Conservation (phyloP, 2,797 vertebrate species). For the Rallus crepitans region DNA sequence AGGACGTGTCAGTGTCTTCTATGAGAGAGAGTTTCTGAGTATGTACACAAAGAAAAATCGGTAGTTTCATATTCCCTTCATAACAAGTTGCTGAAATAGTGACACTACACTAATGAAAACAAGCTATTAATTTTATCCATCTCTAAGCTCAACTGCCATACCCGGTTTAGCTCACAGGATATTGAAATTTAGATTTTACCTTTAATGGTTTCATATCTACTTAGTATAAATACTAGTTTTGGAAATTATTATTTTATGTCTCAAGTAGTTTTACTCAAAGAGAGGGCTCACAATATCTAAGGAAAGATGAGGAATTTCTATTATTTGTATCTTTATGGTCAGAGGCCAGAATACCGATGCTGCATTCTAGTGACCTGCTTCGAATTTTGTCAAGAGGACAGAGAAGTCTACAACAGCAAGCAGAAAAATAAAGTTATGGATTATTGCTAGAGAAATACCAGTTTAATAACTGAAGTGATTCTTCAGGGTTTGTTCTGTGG, state of each 20-base stretch:
- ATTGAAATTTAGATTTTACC: not conserved
- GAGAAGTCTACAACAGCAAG: not conserved
- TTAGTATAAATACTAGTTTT: not conserved
- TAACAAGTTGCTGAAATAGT: not conserved
- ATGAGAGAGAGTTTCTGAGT: not conserved
- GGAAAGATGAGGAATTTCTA: not conserved
- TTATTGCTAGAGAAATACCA: not conserved
- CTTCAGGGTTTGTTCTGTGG: not conserved
- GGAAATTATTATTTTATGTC: not conserved
- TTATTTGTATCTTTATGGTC: not conserved
- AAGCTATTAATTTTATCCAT: not conserved
- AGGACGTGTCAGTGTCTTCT: too few species aligned
- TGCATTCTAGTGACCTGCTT: not conserved
- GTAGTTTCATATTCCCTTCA: not conserved
- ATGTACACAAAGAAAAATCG: not conserved
- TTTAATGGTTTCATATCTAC: not conserved
- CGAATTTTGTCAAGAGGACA: not conserved
- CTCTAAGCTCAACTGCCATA: not conserved
- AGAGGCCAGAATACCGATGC: not conserved
- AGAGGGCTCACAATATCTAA: not conserved
- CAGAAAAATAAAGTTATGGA: not conserved
- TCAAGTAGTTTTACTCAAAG: not conserved
- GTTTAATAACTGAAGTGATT: slow-evolving; percentile 7
- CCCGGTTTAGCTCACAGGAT: not conserved
- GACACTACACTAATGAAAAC: not conserved